A percentile compares a stretch with the other conserved stretches of the same genome.
These are phyloP conservation scores for Lumbricus terrestris DNA, from an alignment of 2,888 invertebrate genomes.

Conservation along the genomic window DNA sequence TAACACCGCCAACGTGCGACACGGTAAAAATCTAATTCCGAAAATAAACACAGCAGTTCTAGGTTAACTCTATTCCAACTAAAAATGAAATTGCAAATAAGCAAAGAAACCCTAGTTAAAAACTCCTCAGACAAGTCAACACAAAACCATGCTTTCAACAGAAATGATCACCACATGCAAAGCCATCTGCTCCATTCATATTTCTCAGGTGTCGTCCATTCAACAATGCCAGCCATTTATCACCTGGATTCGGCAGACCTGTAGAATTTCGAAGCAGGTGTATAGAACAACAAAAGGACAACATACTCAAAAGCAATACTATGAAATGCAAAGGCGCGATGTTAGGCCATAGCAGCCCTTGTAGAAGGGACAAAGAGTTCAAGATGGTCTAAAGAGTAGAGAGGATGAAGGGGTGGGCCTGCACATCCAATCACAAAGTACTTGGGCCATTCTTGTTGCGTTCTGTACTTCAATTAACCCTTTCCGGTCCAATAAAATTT, in stretches of 20 bases:
- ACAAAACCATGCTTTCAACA: neutral
- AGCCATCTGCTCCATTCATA: neutral
- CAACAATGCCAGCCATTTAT: neutral
- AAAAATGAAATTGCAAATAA: neutral
- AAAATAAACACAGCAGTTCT: neutral
- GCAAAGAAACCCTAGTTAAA: neutral
- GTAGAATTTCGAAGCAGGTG: neutral
- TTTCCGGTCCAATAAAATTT: no score
- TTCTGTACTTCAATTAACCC: no score
- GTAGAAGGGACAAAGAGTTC: no score
- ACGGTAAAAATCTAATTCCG: neutral
- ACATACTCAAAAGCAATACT: neutral
- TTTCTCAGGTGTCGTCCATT: neutral
- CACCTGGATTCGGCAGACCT: neutral
- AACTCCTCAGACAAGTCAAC: neutral
- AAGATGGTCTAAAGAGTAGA: no score
- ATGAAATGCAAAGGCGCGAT: no score
- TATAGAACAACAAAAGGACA: neutral
- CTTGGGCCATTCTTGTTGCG: no score
- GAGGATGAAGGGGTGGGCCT: no score
- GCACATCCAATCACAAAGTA: no score
- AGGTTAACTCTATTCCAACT: neutral
- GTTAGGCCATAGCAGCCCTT: no score
- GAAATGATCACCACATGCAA: neutral
- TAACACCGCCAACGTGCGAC: neutral